Evolutionary conservation across 2,113 vertebrate species (phyloP).

Genomic region (Pollimyrus isidori): DNA sequence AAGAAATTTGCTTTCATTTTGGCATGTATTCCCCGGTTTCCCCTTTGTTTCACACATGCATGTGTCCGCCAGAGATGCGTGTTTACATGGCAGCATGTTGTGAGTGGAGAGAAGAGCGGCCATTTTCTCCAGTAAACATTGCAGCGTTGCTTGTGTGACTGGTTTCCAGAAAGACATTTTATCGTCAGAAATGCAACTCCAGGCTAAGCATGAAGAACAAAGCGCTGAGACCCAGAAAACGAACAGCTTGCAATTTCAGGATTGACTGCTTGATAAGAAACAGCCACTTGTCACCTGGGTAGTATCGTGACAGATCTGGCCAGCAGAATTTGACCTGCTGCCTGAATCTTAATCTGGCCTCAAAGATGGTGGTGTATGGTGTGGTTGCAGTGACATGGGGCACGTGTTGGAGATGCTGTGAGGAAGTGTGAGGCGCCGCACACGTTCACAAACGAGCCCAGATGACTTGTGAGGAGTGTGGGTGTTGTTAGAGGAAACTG

Average conservation of each 20-base stretch:
- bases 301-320: neutral
- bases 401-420: neutral
- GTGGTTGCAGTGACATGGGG: neutral
- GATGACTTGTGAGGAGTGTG: neutral
- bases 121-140: neutral
- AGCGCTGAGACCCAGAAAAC: neutral
- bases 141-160: neutral
- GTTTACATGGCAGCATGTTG: neutral
- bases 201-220: neutral
- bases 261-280: neutral
- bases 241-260: neutral
- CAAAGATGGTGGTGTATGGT: neutral
- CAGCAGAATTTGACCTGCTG: neutral
- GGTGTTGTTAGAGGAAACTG: conserved; percentile 1
- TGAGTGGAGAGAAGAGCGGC: neutral
- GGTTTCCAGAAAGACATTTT: neutral
- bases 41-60: neutral
- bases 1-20: neutral
- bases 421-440: neutral
- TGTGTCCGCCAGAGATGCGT: neutral
- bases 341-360: neutral
- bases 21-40: neutral
- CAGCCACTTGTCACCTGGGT: neutral
- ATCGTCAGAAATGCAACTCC: neutral
- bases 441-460: neutral